Conservation (phyloP, 2,113 vertebrate species). For the Neotragus pygmaeus region DNA sequence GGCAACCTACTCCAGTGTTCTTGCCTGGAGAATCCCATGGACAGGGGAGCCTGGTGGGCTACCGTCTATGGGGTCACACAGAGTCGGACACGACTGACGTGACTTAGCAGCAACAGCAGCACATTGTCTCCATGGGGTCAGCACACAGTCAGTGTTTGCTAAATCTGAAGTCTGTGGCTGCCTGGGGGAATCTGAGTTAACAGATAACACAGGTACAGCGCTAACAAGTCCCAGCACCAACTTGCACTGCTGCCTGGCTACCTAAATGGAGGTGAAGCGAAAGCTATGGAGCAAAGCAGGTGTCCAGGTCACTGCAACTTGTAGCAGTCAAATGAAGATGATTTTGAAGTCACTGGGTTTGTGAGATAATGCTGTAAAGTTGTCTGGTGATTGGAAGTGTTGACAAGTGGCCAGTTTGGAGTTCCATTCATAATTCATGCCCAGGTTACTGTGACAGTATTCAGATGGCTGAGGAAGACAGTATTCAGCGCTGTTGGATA, state of each 20-base stretch:
- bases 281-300: neutral
- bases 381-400: neutral
- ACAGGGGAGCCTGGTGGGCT: too few relatives aligned
- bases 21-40: too few relatives aligned
- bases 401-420: neutral
- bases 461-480: neutral
- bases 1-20: too few relatives aligned
- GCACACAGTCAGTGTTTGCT: neutral
- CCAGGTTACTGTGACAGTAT: neutral
- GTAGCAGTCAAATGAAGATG: neutral
- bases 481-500: neutral
- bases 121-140: neutral
- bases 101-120: too few relatives aligned
- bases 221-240: neutral
- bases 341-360: neutral
- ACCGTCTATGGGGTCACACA: too few relatives aligned
- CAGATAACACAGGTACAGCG: neutral
- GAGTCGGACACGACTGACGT: too few relatives aligned
- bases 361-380: neutral
- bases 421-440: neutral
- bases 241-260: neutral
- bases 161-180: neutral
- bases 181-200: neutral
- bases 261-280: neutral
- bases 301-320: neutral